phyloP scores from a whole-genome alignment of 2,797 vertebrate genomes.

The Melanotaenia trifasciata region DNA sequence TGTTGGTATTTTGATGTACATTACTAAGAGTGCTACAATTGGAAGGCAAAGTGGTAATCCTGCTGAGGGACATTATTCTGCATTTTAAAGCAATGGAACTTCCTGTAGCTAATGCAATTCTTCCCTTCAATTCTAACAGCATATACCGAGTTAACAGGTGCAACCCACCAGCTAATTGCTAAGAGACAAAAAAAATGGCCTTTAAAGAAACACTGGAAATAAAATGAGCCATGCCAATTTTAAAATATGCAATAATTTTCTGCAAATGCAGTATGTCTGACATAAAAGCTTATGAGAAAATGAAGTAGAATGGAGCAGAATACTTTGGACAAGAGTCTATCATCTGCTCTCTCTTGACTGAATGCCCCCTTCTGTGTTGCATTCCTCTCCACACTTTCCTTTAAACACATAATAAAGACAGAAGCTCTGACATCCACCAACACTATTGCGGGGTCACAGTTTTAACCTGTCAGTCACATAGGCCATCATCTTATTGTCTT shows the following conservation, averaged over 20 bases:
- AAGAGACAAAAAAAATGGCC: background rate
- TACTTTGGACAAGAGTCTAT: slow-evolving; percentile 27
- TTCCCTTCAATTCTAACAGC: slow-evolving; percentile 50
- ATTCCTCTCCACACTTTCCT: slow-evolving; percentile 69
- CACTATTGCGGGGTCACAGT: slow-evolving; percentile 74
- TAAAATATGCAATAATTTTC: slow-evolving; percentile 4
- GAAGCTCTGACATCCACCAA: slow-evolving; percentile 74
- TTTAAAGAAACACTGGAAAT: background rate
- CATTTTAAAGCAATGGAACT: slow-evolving; percentile 36
- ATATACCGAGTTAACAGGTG: slow-evolving; percentile 43
- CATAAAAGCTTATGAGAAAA: slow-evolving; percentile 14
- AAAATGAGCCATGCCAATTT: background rate
- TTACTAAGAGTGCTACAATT: slow-evolving; percentile 36
- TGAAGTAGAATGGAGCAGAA: slow-evolving; percentile 10
- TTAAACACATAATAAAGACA: slow-evolving; percentile 74
- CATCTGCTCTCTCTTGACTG: slow-evolving; percentile 60
- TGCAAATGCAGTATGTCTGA: slow-evolving; percentile 1
- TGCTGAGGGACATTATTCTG: slow-evolving; percentile 41
- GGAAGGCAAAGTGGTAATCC: slow-evolving; percentile 30
- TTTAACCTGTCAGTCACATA: slow-evolving; percentile 80
- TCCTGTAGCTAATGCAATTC: slow-evolving; percentile 52
- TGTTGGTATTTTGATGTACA: slow-evolving; percentile 61
- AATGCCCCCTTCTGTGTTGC: slow-evolving; percentile 62
- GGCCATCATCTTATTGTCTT: slow-evolving; percentile 73
- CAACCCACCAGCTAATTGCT: slow-evolving; percentile 24